Evolutionary conservation across 2,888 invertebrate genomes (phyloP).

Genomic region (Spialia ferax): DNA sequence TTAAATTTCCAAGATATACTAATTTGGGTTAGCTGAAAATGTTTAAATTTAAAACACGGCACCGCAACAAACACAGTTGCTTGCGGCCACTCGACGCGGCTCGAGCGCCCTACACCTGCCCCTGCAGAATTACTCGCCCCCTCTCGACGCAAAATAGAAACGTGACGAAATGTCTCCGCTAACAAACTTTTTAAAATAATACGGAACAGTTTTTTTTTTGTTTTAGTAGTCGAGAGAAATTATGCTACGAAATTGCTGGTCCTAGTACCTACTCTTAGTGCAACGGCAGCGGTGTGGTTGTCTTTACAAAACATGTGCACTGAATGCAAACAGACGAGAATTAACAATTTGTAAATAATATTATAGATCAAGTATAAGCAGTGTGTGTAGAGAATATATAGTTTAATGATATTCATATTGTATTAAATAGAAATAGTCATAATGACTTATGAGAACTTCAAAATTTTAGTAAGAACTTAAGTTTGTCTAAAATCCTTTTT

Average conservation of each 20-base stretch:
- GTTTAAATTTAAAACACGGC: conserved; percentile 46
- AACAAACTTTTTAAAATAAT: conserved; percentile 49
- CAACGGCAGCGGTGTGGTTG: too few species aligned
- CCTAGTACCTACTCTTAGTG: too few species aligned
- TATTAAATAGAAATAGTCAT: too few species aligned
- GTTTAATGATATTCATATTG: too few species aligned
- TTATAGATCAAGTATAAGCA: too few species aligned
- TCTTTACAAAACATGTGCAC: too few species aligned
- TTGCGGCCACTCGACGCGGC: conserved; percentile 48
- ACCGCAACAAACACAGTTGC: conserved; percentile 57
- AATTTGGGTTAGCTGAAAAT: conserved; percentile 30
- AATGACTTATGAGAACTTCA: too few species aligned
- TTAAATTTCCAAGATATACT: conserved; percentile 7
- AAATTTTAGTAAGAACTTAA: too few species aligned
- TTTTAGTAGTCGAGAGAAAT: neutral
- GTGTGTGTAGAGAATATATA: too few species aligned
- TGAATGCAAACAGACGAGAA: too few species aligned
- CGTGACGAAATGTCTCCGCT: conserved; percentile 37
- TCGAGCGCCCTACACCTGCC: conserved; percentile 15
- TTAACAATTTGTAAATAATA: too few species aligned
- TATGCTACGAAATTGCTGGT: neutral
- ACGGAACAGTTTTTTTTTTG: conserved; percentile 36
- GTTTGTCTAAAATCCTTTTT: too few species aligned
- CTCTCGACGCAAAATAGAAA: conserved; percentile 43
- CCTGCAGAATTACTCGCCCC: conserved; percentile 36